Percentiles rank a stretch among this genome's conserved stretches.
Conservation (phyloP, 2,888 invertebrate species). For the Himalopsyche japonica region DNA sequence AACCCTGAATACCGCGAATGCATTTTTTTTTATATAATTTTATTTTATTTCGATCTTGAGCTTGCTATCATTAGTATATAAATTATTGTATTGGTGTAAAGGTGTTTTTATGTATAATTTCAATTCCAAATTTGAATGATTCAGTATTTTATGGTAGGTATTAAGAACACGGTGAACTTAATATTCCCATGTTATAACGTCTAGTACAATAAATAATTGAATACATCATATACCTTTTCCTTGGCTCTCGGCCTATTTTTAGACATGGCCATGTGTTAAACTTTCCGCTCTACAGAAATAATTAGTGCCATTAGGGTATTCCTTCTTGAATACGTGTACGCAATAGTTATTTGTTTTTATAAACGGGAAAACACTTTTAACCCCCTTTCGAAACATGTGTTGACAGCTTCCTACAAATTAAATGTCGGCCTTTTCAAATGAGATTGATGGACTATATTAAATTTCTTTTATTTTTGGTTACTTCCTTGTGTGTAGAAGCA, state of each 20-base stretch:
- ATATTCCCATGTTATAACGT: too few relatives aligned
- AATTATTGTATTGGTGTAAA: too few relatives aligned
- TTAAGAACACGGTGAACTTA: too few relatives aligned
- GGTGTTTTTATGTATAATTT: too few relatives aligned
- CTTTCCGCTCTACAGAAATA: background rate
- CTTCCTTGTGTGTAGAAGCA: too few relatives aligned
- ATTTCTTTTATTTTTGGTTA: background rate
- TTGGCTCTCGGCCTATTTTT: background rate
- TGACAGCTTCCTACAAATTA: background rate
- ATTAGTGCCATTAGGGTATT: background rate
- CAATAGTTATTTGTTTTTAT: background rate
- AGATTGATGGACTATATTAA: background rate
- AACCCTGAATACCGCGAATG: too few relatives aligned
- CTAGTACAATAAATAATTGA: too few relatives aligned
- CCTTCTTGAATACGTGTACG: background rate
- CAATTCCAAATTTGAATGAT: too few relatives aligned
- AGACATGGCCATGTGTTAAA: background rate
- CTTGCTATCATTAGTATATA: too few relatives aligned
- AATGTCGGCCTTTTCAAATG: background rate
- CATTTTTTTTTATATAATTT: too few relatives aligned
- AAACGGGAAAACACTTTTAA: background rate
- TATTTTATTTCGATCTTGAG: too few relatives aligned
- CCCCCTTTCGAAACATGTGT: background rate
- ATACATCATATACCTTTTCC: background rate
- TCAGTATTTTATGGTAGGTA: too few relatives aligned